Evolutionary conservation across 2,113 vertebrate genomes (phyloP), one percentile per base, ranked within the genome.

Genomic region (Cephalopterus ornatus): DNA sequence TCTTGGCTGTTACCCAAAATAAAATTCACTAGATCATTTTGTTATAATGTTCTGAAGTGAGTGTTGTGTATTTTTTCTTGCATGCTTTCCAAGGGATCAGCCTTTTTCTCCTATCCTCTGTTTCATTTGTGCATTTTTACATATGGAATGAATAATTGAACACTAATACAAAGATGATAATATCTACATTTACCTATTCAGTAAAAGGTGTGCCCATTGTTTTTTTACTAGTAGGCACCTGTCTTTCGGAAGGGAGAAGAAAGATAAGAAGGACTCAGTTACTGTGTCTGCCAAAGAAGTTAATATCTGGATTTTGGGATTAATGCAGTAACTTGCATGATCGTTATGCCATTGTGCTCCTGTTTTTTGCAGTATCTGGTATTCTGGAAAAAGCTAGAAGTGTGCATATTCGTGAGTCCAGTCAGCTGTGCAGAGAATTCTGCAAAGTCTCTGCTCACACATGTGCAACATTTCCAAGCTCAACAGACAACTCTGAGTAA

Each of bases 1-100:
- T 97, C 96, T 97, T 97, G 95, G 96, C 96, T 97, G 92, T 97
- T 97, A 95, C 81, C 83, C 81, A 85, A 97, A 97, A 97, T 97
- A 97, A 97, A 97, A 95, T 68, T 97, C 96, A 97, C 92, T 94
- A 93, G 95, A 94, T 97, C 85, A 87, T 97, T 97, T 97, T 97
- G 94, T 85, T 96, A 97, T 4, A 66, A 97, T 24, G 80, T 95
- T 95, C 93, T 83, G 79, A 96, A 92, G 76, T 81, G 95, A 90
- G 95, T 96, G 87, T 95, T 77, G 92, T 0, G 94, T 97, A 52
- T 91, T 95, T 71, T 94, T 97, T 96, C 65, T 83, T 96, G 53
- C 81, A 56, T 91, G 85, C 70, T 78, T 75, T 78, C 72, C 68
- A 78, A 88, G 68, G 46, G 46, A 67, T 56, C 37, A 78, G 35